Conservation (phyloP, 2,113 vertebrate species). For the Gila orcuttii region DNA sequence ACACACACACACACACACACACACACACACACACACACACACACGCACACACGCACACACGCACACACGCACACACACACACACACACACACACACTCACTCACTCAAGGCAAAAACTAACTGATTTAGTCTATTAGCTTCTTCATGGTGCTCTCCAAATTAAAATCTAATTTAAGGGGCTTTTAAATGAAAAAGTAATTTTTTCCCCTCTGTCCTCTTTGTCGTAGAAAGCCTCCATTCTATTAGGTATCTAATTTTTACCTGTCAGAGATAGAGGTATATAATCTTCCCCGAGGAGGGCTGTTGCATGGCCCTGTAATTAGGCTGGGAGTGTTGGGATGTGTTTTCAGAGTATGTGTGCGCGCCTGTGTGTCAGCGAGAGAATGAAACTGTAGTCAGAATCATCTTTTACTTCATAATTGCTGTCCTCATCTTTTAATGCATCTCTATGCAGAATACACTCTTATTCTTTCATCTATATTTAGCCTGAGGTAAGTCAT, state of each 20-base stretch:
- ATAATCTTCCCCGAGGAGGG: conserved; percentile 56
- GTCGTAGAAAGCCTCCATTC: conserved; percentile 57
- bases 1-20: no score
- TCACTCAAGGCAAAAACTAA: conserved; percentile 21
- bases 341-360: conserved; percentile 34
- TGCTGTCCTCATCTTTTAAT: conserved; percentile 42
- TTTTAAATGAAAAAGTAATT: conserved; percentile 57
- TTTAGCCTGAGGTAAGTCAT: conserved; percentile 23
- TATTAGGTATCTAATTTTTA: conserved; percentile 60
- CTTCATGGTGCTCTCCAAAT: conserved; percentile 53
- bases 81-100: not conserved
- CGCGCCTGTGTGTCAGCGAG: not conserved
- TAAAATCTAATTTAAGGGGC: conserved; percentile 59
- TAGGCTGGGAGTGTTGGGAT: conserved; percentile 55
- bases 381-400: conserved; percentile 17
- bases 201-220: conserved; percentile 41
- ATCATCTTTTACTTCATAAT: conserved; percentile 30
- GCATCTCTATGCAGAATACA: conserved; percentile 22
- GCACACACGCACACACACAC: not conserved
- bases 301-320: conserved; percentile 57
- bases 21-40: no score
- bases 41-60: no score
- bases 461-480: not conserved
- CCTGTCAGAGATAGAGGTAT: conserved; percentile 60
- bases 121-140: conserved; percentile 50